Conservation (phyloP, 1,140 invertebrate genomes). For the Sweltsa coloradensis region DNA sequence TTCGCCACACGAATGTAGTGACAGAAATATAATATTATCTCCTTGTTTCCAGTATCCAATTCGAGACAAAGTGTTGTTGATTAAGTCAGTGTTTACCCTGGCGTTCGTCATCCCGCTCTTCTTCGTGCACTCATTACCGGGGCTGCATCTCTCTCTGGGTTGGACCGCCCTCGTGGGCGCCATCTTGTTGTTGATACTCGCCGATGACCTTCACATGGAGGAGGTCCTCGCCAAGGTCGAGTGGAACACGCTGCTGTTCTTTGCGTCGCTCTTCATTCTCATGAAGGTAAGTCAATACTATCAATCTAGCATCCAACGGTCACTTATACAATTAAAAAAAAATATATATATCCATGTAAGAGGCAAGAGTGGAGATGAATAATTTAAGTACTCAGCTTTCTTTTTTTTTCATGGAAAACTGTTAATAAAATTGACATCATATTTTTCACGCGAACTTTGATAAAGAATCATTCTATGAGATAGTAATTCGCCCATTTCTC, state of each 20-base stretch:
- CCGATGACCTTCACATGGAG: conserved; percentile 68
- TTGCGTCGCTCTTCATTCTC: conserved; percentile 74
- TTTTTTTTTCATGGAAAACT: no score
- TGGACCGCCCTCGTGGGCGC: conserved; percentile 77
- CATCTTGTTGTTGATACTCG: conserved; percentile 54
- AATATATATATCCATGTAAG: no score
- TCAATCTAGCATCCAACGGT: no score
- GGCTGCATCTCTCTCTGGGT: conserved; percentile 50
- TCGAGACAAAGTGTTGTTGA: conserved; percentile 54
- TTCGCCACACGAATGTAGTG: no score
- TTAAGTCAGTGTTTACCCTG: conserved; percentile 59
- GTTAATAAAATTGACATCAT: no score
- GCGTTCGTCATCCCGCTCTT: conserved; percentile 64
- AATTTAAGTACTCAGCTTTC: no score
- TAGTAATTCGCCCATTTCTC: no score
- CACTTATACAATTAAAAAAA: no score
- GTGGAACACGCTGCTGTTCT: conserved; percentile 82
- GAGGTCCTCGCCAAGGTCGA: conserved; percentile 70
- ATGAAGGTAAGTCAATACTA: conserved; percentile 74
- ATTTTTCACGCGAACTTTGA: no score
- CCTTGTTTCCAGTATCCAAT: conserved; percentile 60
- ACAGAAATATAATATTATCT: conserved; percentile 10
- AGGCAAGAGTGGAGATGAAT: no score
- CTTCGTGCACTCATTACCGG: conserved; percentile 66
- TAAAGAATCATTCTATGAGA: no score